These are phyloP conservation scores for Diplolepis rosae DNA, from an alignment of 2,888 invertebrate genomes.

Conservation along the genomic window DNA sequence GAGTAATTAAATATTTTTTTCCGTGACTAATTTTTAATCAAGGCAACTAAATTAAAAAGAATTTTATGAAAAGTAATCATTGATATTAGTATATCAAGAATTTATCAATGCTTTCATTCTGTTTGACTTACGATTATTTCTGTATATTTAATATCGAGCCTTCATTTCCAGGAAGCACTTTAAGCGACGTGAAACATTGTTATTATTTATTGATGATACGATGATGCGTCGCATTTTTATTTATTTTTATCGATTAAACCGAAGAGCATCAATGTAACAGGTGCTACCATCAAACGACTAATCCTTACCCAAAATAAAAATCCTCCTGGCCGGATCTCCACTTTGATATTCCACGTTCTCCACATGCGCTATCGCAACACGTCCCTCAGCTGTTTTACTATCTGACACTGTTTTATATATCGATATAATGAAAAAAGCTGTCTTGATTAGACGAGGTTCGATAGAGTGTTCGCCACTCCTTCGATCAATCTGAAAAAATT, in stretches of 20 bases:
- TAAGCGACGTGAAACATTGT: not conserved
- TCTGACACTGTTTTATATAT: slow-evolving; percentile 29
- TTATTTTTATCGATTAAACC: slow-evolving; percentile 3
- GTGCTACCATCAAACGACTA: slow-evolving; percentile 47
- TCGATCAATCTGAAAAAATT: not conserved
- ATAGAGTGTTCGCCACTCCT: not conserved
- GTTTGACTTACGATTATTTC: not conserved
- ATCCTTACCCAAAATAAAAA: too few relatives aligned
- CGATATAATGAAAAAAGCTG: slow-evolving; percentile 1
- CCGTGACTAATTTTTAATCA: too few relatives aligned
- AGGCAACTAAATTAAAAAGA: too few relatives aligned
- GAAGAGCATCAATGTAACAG: slow-evolving; percentile 43
- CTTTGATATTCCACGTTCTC: slow-evolving; percentile 47
- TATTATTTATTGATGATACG: slow-evolving; percentile 4
- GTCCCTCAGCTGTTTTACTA: slow-evolving; percentile 49
- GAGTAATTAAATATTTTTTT: too few relatives aligned
- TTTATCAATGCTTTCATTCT: not conserved
- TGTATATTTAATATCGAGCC: not conserved
- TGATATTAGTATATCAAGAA: not conserved
- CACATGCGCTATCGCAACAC: slow-evolving; percentile 48
- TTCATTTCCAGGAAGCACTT: slow-evolving; percentile 8
- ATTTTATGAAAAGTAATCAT: too few relatives aligned
- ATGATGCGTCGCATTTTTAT: not conserved
- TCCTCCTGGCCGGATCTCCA: slow-evolving; percentile 47
- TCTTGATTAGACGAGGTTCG: not conserved